Base-by-base conservation (phyloP, 2,888 invertebrate genomes). In the Dryobotodes eremita region DNA sequence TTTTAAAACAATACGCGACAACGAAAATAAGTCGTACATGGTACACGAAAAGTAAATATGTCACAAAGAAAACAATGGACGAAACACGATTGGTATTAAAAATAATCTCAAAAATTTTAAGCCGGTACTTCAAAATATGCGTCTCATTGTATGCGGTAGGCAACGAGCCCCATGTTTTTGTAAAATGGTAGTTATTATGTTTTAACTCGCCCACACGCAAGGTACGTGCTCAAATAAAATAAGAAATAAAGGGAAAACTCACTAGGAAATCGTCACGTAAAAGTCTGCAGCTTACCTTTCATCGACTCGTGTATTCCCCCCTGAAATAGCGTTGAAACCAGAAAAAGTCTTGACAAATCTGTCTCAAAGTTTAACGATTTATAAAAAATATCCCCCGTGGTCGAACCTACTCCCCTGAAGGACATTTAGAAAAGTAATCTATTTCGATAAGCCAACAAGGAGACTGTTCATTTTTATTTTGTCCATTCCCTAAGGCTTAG, bases 401-500 rank as follows among this genome's bases (percentile, higher is more conserved):
- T 92, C 88, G 85, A 90, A 89, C 87, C 82, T 90, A 88, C 91
- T 92, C 91, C 94, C 93, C 93, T 93, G 85, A 92, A 94, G 93
- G 94, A 94, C 93, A 94, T 95, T 95, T 95, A 89, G 93, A 95
- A 95, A 96, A 95, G 95, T 95, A 95, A 96, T 96, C 95, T 96
- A 96, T 95, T 95, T 94, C 94, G 95, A 95, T 96, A 96, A 96
- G 95, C 96, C 95, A 95, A 95, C 95, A 95, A 95, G 94, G 91
- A 95, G 94, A 93, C 93, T 95, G 95, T 95, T 96, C 95, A 95
- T 96, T 96, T 96, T 96, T 96, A 96, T 96, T 96, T 95, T 95
- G 95, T 95, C 93, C 94, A 93, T 95, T 96, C 96, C 96, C 95
- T 89, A 90, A 94, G 96, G 96, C 95, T 96, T 94, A 94, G 91